Percentiles rank a stretch among this genome's conserved stretches.
phyloP scores from a whole-genome alignment of 2,113 vertebrate genomes.

The Oxyura jamaicensis region DNA sequence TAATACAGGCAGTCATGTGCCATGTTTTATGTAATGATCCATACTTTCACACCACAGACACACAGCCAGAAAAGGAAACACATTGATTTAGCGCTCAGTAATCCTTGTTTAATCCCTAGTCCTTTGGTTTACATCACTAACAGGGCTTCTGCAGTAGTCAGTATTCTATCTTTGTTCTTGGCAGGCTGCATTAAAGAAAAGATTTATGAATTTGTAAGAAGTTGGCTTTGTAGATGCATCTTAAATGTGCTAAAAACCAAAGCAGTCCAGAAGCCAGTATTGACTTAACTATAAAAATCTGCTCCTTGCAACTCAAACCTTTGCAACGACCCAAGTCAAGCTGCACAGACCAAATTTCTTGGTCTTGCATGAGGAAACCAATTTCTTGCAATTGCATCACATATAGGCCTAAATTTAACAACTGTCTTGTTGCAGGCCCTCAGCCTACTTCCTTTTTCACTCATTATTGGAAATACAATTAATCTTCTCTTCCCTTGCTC shows the following conservation, averaged over 20 bases:
- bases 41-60: slow-evolving; percentile 48
- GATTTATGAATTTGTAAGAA: slow-evolving; percentile 59
- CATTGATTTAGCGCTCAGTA: slow-evolving; percentile 52
- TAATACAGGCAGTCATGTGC: slow-evolving; percentile 35
- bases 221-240: slow-evolving; percentile 48
- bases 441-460: slow-evolving; percentile 23
- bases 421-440: background rate
- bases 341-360: background rate
- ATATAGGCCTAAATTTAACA: background rate
- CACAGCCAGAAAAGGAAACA: slow-evolving; percentile 59
- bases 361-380: background rate
- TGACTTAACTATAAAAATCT: slow-evolving; percentile 40
- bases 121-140: slow-evolving; percentile 61
- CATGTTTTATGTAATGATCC: slow-evolving; percentile 30
- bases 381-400: background rate
- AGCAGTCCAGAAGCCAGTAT: slow-evolving; percentile 2
- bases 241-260: slow-evolving; percentile 24
- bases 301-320: background rate
- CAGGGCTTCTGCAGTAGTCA: slow-evolving; percentile 50
- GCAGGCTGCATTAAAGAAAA: slow-evolving; percentile 48
- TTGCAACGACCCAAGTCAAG: slow-evolving; percentile 12
- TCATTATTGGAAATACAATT: slow-evolving; percentile 8
- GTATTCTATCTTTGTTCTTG: slow-evolving; percentile 56
- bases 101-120: slow-evolving; percentile 63
- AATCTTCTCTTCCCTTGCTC: slow-evolving; percentile 16